Conservation (phyloP, 2,797 vertebrate genomes). For the Oreochromis grahami region DNA sequence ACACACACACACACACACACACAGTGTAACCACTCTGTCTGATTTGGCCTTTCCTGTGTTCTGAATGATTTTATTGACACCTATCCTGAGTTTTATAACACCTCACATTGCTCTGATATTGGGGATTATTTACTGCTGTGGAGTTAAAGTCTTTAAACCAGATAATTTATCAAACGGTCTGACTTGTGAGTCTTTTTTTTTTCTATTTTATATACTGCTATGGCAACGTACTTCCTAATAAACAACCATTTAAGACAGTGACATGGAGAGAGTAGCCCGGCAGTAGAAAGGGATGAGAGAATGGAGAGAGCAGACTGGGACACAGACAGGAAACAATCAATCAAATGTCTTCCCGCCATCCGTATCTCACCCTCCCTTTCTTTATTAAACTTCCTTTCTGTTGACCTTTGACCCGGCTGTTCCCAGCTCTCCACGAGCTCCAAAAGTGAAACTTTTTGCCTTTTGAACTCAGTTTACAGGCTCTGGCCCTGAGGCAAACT, state of each 20-base stretch:
- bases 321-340: conserved; percentile 67
- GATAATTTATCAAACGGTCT: neutral
- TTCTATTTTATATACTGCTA: neutral
- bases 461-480: conserved; percentile 36
- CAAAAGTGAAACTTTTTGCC: conserved; percentile 35
- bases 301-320: conserved; percentile 4
- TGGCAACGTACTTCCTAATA: neutral
- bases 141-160: conserved; percentile 15
- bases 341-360: conserved; percentile 18
- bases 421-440: conserved; percentile 27
- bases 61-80: conserved; percentile 14
- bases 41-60: conserved; percentile 12
- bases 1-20: neutral
- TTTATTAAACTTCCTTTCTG: conserved; percentile 66
- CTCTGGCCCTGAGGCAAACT: conserved; percentile 24
- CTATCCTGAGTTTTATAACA: neutral
- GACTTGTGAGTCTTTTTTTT: neutral
- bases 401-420: conserved; percentile 48
- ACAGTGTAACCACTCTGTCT: neutral
- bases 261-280: neutral
- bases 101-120: conserved; percentile 1
- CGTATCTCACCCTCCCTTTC: conserved; percentile 13
- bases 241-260: neutral
- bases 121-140: neutral
- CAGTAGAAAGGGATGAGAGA: conserved; percentile 9